A percentile compares a stretch with the other conserved stretches of the same genome.
Conservation (phyloP, 2,113 vertebrate species). For the Lucifuga dentata region DNA sequence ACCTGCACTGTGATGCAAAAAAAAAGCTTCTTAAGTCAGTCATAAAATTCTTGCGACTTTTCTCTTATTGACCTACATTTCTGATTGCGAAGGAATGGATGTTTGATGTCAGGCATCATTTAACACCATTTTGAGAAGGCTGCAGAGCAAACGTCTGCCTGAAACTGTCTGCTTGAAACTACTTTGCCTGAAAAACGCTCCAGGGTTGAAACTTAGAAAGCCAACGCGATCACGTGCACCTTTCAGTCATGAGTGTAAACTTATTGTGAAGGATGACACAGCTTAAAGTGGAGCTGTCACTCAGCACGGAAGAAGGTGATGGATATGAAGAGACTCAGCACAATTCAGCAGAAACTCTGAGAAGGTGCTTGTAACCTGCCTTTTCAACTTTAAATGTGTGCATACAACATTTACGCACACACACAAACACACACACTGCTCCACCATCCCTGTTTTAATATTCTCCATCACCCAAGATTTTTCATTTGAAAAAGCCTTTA, state of each 20-base stretch:
- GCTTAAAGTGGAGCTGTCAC: slow-evolving; percentile 13
- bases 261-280: not conserved
- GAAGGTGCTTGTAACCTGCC: too few species aligned
- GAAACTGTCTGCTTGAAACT: too few species aligned
- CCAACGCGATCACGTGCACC: slow-evolving; percentile 5
- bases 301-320: not conserved
- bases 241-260: slow-evolving; percentile 14
- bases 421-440: too few species aligned
- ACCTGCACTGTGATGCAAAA: too few species aligned
- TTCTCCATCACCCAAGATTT: not conserved
- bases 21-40: too few species aligned
- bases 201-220: not conserved
- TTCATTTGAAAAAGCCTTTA: slow-evolving; percentile 1
- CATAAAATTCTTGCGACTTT: too few species aligned
- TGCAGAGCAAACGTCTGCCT: slow-evolving; percentile 10
- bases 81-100: not conserved
- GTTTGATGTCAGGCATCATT: slow-evolving; percentile 24
- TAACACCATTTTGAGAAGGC: slow-evolving; percentile 15
- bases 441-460: too few species aligned
- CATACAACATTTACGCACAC: too few species aligned
- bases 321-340: not conserved
- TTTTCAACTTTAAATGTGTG: too few species aligned
- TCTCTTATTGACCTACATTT: slow-evolving; percentile 4
- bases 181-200: slow-evolving; percentile 11
- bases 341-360: too few species aligned